phyloP scores from a whole-genome alignment of 2,888 invertebrate species.

The Pimpla rufipes region DNA sequence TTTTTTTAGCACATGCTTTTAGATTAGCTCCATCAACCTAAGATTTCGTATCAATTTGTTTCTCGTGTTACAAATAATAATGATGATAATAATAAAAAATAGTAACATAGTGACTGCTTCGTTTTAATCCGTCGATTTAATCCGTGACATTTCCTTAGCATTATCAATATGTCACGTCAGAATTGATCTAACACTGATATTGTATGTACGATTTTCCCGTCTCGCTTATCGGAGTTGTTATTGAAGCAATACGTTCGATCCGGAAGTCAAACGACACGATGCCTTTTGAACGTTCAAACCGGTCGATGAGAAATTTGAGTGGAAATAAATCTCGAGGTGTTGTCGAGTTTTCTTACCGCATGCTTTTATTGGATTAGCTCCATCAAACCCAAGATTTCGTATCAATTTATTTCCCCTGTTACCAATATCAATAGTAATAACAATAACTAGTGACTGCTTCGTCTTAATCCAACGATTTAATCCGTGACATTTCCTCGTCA shows the following conservation, averaged over 20 bases:
- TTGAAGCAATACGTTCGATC: background rate
- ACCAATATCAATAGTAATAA: no score
- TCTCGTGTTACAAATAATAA: background rate
- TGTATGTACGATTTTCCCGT: background rate
- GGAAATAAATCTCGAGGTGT: slow-evolving; percentile 27
- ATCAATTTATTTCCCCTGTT: background rate
- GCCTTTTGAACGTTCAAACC: background rate
- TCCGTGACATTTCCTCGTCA: background rate
- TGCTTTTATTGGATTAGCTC: background rate
- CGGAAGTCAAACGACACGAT: background rate
- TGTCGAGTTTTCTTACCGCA: slow-evolving; percentile 9
- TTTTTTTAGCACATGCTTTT: slow-evolving; percentile 13
- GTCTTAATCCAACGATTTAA: background rate
- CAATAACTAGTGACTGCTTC: background rate
- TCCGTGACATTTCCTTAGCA: background rate
- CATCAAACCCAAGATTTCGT: background rate
- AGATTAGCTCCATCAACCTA: background rate
- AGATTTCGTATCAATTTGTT: background rate
- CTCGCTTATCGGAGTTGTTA: background rate
- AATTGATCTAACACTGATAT: background rate
- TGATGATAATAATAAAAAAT: background rate
- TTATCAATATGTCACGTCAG: background rate
- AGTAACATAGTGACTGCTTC: background rate
- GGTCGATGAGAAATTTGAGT: slow-evolving; percentile 36
- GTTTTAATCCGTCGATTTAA: background rate